phyloP scores from a whole-genome alignment of 2,113 vertebrate genomes.

The Myiagra hebetior region DNA sequence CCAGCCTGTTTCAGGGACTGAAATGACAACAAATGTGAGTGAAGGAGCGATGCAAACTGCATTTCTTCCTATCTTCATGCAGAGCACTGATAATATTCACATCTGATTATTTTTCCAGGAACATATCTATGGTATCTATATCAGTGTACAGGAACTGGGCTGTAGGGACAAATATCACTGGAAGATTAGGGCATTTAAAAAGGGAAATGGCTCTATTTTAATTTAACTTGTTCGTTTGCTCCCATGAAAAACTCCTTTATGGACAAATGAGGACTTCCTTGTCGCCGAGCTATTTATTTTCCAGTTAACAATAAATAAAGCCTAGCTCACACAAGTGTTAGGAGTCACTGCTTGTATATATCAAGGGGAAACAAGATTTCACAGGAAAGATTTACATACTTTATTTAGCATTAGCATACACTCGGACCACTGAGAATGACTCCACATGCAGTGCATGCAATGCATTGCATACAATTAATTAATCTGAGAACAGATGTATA shows the following conservation, averaged over 20 bases:
- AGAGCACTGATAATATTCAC: background rate
- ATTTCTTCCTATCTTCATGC: background rate
- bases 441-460: background rate
- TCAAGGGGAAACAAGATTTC: slow-evolving; percentile 2
- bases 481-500: background rate
- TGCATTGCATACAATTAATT: background rate
- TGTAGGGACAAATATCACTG: background rate
- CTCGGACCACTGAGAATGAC: background rate
- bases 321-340: background rate
- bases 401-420: slow-evolving; percentile 30
- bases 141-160: background rate
- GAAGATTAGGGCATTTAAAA: background rate
- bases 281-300: background rate
- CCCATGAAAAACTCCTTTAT: background rate
- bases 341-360: background rate
- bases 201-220: background rate
- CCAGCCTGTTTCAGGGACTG: background rate
- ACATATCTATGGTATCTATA: background rate
- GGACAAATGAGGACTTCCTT: background rate
- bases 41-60: background rate
- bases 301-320: background rate
- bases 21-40: background rate
- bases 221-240: background rate
- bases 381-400: slow-evolving; percentile 26
- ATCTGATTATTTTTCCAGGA: background rate